Evolutionary conservation across 2,113 vertebrate species (phyloP).

Genomic region (Pterocles gutturalis): DNA sequence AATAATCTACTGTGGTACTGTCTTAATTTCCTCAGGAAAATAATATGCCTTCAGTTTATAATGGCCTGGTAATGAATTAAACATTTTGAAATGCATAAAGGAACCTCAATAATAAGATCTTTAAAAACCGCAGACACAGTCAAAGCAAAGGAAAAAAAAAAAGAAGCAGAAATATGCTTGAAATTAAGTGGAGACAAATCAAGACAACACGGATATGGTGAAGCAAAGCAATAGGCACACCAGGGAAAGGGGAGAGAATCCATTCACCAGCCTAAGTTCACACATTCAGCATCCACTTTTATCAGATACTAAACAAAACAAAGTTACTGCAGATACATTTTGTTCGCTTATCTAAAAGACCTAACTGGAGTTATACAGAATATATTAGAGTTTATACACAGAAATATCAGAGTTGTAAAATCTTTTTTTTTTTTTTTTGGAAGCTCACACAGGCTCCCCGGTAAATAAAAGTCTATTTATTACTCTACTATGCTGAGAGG

Average conservation of each 20-base stretch:
- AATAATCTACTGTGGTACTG: constrained; percentile 38
- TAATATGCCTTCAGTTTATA: constrained; percentile 37
- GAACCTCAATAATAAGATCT: constrained; percentile 22
- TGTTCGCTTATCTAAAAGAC: not conserved
- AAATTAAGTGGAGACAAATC: not conserved
- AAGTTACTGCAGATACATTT: not conserved
- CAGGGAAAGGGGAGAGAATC: not conserved
- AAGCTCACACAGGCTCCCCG: not conserved
- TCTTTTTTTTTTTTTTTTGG: not conserved
- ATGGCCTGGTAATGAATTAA: constrained; percentile 40
- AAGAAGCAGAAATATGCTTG: not conserved
- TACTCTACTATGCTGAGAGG: not conserved
- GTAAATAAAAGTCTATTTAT: not conserved
- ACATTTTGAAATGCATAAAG: constrained; percentile 19
- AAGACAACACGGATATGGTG: not conserved
- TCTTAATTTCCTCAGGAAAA: constrained; percentile 7
- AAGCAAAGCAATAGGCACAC: not conserved
- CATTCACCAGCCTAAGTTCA: not conserved
- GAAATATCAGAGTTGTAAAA: not conserved
- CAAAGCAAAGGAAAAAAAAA: not conserved
- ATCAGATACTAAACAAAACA: not conserved
- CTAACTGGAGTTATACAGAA: not conserved
- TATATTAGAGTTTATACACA: not conserved
- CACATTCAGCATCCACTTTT: not conserved
- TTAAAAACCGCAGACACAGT: constrained; percentile 5